Percentiles rank a stretch among this genome's conserved stretches.
Evolutionary conservation across 2,888 invertebrate species (phyloP).

Genomic region (Slavum lentiscoides): DNA sequence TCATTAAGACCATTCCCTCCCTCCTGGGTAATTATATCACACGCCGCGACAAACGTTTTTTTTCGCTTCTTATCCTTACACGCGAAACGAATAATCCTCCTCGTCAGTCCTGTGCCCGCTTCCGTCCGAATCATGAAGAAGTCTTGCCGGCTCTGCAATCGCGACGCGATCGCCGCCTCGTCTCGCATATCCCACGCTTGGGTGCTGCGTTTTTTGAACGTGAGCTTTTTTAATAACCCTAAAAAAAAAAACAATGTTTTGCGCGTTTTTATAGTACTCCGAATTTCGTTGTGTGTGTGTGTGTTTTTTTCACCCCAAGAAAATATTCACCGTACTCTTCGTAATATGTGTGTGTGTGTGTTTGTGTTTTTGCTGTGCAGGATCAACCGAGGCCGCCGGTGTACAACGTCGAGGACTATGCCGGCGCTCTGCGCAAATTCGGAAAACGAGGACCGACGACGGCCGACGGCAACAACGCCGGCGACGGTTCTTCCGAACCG

Average conservation of each 20-base stretch:
- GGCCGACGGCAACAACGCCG: conserved; percentile 30
- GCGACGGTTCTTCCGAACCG: conserved; percentile 4
- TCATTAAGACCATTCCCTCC: neutral
- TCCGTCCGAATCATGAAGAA: conserved; percentile 21
- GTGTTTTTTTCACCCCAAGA: too few species aligned
- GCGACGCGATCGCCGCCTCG: neutral
- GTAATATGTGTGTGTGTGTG: too few species aligned
- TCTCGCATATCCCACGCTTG: conserved; percentile 42
- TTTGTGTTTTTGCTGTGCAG: neutral
- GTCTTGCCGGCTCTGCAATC: conserved; percentile 33
- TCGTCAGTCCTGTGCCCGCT: conserved; percentile 28
- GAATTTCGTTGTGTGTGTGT: too few species aligned
- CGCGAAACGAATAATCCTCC: too few species aligned
- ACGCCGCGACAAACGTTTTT: too few species aligned
- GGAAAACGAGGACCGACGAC: conserved; percentile 47
- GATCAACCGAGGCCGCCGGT: conserved; percentile 74
- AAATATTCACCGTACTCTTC: too few species aligned
- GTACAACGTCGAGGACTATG: conserved; percentile 89
- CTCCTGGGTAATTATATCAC: too few species aligned
- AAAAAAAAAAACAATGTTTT: too few species aligned
- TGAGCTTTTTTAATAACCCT: conserved; percentile 16
- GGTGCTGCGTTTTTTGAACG: conserved; percentile 41
- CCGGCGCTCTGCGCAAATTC: conserved; percentile 78
- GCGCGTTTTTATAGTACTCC: too few species aligned
- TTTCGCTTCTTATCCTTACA: too few species aligned